phyloP scores from a whole-genome alignment of 2,797 vertebrate species.

The Molossus molossus region DNA sequence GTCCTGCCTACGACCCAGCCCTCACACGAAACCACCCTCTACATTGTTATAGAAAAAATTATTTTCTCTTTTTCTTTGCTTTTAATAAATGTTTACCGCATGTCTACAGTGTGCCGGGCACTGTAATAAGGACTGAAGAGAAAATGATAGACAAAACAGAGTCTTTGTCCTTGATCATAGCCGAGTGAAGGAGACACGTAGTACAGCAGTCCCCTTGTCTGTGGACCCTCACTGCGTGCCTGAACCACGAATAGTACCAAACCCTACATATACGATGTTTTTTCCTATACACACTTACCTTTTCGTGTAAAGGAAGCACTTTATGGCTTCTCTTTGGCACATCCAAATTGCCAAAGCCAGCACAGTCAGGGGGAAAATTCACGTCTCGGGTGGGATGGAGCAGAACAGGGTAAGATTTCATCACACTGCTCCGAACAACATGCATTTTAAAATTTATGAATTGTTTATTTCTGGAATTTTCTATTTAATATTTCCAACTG shows the following conservation, averaged over 20 bases:
- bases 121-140: neutral
- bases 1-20: neutral
- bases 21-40: neutral
- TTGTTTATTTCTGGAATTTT: neutral
- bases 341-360: neutral
- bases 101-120: neutral
- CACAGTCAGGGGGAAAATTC: neutral
- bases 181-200: neutral
- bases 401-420: neutral
- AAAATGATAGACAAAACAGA: slow-evolving; percentile 36
- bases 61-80: neutral
- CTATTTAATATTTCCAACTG: neutral
- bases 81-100: slow-evolving; percentile 25
- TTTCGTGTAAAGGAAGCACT: neutral
- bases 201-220: neutral
- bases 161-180: neutral
- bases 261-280: neutral
- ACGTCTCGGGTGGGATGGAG: neutral
- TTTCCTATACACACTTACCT: neutral
- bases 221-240: neutral
- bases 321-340: neutral
- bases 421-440: neutral
- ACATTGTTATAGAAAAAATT: neutral
- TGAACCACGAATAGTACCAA: neutral
- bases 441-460: neutral